phyloP scores from a whole-genome alignment of 2,113 vertebrate genomes.

The Ctenomys sociabilis region DNA sequence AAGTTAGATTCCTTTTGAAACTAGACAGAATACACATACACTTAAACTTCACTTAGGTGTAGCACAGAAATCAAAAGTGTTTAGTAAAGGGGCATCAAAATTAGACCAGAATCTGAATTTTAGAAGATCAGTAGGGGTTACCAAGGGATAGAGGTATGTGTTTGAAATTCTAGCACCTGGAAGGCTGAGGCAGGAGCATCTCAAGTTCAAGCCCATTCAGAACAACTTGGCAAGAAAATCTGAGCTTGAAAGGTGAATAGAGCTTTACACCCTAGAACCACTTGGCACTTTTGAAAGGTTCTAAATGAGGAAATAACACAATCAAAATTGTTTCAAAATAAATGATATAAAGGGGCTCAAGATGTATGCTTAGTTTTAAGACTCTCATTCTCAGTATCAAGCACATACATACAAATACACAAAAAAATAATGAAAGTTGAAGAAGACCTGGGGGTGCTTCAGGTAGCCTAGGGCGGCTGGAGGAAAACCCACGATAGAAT shows the following conservation, averaged over 20 bases:
- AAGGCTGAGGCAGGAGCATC: not conserved
- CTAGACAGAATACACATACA: not conserved
- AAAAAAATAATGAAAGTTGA: not conserved
- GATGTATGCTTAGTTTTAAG: not conserved
- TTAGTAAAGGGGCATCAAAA: not conserved
- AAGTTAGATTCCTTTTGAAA: not conserved
- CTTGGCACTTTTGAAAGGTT: not conserved
- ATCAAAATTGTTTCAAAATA: not conserved
- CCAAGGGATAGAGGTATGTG: not conserved
- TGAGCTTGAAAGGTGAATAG: not conserved
- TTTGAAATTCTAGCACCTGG: not conserved
- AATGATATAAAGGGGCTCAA: not conserved
- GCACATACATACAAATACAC: not conserved
- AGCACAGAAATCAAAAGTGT: not conserved
- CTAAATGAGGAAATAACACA: not conserved
- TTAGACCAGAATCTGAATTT: constrained; percentile 38
- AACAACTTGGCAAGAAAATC: not conserved
- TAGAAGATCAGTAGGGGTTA: not conserved
- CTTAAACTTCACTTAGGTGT: not conserved
- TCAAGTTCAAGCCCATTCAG: not conserved
- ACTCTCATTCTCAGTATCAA: not conserved
- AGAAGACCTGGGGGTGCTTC: not conserved
- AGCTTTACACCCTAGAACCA: not conserved
- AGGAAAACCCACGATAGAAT: not conserved
- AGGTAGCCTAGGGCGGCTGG: not conserved